phyloP scores from a whole-genome alignment of 2,113 vertebrate species.

The Cyanoliseus patagonus region DNA sequence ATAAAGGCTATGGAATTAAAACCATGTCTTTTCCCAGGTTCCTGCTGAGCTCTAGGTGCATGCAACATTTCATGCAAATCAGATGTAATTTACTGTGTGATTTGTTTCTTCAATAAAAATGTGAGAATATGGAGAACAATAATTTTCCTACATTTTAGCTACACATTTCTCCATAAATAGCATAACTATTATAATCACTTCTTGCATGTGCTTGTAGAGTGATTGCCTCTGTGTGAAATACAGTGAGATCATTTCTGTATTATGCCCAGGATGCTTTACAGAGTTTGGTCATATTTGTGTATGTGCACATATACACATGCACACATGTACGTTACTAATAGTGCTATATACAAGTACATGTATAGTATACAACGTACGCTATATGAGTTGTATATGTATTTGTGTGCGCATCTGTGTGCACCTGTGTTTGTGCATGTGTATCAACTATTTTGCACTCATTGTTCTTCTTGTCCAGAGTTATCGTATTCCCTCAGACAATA shows the following conservation, averaged over 20 bases:
- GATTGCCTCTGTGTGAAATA: slow-evolving; percentile 34
- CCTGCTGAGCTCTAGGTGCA: slow-evolving; percentile 28
- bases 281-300: not conserved
- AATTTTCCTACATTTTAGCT: slow-evolving; percentile 24
- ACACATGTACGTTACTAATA: not conserved
- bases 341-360: not conserved
- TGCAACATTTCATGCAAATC: slow-evolving; percentile 47
- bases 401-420: not conserved
- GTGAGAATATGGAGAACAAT: slow-evolving; percentile 11
- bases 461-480: not conserved
- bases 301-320: not conserved
- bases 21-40: slow-evolving; percentile 54
- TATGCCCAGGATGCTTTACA: not conserved
- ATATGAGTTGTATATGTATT: accelerated
- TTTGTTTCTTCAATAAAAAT: slow-evolving; percentile 70
- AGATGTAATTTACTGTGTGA: slow-evolving; percentile 52
- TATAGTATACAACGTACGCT: not conserved
- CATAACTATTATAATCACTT: slow-evolving; percentile 60
- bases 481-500: not conserved
- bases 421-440: not conserved
- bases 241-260: not conserved
- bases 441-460: not conserved
- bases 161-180: slow-evolving; percentile 61
- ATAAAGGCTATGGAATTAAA: slow-evolving; percentile 58
- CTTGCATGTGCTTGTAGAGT: slow-evolving; percentile 24